Conservation (phyloP, 2,888 invertebrate genomes). For the Disparrhopalites patrizii region DNA sequence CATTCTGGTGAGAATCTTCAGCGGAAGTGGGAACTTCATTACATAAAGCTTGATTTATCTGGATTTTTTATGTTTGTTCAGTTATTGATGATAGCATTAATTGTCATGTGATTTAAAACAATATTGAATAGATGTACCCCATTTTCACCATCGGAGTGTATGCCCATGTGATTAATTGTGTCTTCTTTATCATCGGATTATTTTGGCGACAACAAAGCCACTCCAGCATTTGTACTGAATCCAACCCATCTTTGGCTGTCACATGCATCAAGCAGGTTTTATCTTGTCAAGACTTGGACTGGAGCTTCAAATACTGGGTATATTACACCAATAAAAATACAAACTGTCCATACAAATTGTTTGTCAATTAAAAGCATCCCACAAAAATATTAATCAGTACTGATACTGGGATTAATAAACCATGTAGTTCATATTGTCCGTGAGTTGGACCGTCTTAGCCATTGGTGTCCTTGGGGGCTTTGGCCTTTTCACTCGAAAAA, state of each 20-base stretch:
- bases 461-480: background rate
- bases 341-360: no score
- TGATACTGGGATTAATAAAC: no score
- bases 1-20: background rate
- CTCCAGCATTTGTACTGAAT: background rate
- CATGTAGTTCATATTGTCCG: background rate
- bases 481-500: background rate
- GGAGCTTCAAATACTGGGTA: conserved; percentile 17
- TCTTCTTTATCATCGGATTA: background rate
- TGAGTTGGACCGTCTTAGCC: background rate
- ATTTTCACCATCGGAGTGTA: background rate
- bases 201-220: background rate
- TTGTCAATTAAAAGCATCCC: background rate
- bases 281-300: background rate
- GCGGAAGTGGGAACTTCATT: background rate
- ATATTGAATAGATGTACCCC: conserved; percentile 13
- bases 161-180: conserved; percentile 1
- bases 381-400: background rate
- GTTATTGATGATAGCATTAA: background rate
- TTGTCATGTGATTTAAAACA: background rate
- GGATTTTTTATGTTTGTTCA: no score
- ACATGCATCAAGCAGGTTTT: background rate
- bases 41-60: no score
- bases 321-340: no score
- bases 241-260: background rate